Base-by-base conservation (phyloP, 2,888 invertebrate genomes). In the Cataglyphis albicans region DNA sequence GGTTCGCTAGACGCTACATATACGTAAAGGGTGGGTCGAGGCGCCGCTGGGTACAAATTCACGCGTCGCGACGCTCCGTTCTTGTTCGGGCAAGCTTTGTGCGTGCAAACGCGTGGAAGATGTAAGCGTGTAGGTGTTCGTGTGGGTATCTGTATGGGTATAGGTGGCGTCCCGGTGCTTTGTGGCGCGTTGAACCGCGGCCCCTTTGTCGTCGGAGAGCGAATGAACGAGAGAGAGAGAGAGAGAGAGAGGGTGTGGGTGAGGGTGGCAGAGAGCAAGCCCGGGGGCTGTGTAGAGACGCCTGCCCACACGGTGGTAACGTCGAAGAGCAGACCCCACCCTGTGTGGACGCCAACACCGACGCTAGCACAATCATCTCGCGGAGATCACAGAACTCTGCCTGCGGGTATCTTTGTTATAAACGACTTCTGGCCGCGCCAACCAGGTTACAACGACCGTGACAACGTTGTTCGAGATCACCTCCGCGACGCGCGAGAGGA, bases 171-270 rank as follows among this genome's bases (percentile, higher is more conserved):
- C 92, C 92, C 92, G 92, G 92, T 92, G 94, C 94, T 94, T 94
- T 94, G 94, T 94, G 94, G 93, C 94, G 94, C 94, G 94, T 94
- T 93, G 93, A 94, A 94, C 93, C 93, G 93, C 93, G 93, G 92
- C 91, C 93, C 92, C 93, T 94, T 94, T 94, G 93, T 94, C 93
- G 92, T 91, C 90, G 84, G 83, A 87, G 90, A 87, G 80, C 81
- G 67, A 75, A 68, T 84, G 83, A 88, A 87, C 84, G 86, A 86
- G 76, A 70, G 82, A 70, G 82, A 72, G 44, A 48, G 87, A 85
- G 85, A 84, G 85, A 74, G 65, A 57, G 55, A 84, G 85, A 80
- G 44, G 48, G 55, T 21, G 44, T 29, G 83, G 48, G 38, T n/a
- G 41, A 76, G 68, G 57, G 68, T 61, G 80, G 59, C 84, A 35